These are phyloP conservation scores for Platalea minor DNA, from an alignment of 2,797 vertebrate genomes.

Conservation along the genomic window DNA sequence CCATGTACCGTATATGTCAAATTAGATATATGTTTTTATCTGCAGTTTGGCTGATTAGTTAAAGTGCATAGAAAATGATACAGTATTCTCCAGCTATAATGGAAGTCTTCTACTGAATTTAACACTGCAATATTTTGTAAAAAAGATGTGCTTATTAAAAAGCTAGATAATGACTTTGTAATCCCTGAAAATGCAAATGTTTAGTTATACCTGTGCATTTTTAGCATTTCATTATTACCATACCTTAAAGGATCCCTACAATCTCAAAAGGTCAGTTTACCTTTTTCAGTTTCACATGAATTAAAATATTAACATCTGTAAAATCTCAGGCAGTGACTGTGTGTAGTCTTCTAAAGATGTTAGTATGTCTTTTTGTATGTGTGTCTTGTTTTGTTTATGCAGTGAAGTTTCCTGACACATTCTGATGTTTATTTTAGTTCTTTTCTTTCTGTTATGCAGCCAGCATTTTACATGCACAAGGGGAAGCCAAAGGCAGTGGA, in stretches of 20 bases:
- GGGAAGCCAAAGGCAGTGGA: background rate
- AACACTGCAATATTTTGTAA: background rate
- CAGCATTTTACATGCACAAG: background rate
- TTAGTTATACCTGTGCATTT: background rate
- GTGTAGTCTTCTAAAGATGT: background rate
- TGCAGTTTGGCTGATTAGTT: background rate
- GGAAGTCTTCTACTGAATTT: background rate
- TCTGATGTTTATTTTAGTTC: background rate
- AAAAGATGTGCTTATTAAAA: background rate
- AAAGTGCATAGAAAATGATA: background rate
- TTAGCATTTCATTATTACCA: background rate
- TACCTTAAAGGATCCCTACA: background rate
- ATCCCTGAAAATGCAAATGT: background rate
- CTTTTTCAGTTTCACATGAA: background rate
- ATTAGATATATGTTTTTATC: background rate
- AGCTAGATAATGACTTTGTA: background rate
- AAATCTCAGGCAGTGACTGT: background rate
- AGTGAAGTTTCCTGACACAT: background rate
- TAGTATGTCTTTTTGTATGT: background rate
- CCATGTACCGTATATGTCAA: background rate
- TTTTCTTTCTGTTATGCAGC: background rate
- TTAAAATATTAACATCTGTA: background rate
- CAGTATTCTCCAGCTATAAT: background rate
- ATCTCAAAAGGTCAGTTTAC: background rate
- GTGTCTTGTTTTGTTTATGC: background rate